Percentiles rank a stretch among this genome's conserved stretches.
Evolutionary conservation across 2,888 invertebrate species (phyloP).

Genomic region (Lamellibrachia columna): DNA sequence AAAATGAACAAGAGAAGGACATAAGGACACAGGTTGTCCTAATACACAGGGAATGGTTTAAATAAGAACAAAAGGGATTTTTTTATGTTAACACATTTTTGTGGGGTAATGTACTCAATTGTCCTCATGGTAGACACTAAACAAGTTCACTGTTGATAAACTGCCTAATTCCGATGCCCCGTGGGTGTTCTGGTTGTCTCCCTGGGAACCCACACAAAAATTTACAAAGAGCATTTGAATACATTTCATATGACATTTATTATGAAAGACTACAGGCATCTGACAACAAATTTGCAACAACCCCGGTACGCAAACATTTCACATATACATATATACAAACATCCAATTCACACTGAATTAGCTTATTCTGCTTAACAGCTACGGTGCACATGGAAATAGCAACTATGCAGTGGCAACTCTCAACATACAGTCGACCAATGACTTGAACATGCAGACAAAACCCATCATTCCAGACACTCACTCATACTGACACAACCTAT

Average conservation of each 20-base stretch:
- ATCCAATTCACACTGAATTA: neutral
- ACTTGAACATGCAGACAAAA: neutral
- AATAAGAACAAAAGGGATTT: no score
- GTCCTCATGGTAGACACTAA: no score
- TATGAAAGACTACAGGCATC: constrained; percentile 16
- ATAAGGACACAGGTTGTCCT: no score
- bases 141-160: no score
- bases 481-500: neutral
- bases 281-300: constrained; percentile 16
- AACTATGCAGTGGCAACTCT: neutral
- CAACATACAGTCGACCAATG: neutral
- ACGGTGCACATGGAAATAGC: constrained; percentile 8
- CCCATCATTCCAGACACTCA: neutral
- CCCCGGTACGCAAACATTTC: constrained; percentile 10
- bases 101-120: no score
- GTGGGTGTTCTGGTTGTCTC: neutral
- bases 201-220: neutral
- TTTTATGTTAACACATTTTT: no score
- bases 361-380: neutral
- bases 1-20: no score
- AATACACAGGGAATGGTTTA: no score
- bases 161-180: no score
- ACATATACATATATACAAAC: constrained; percentile 16
- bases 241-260: constrained; percentile 10
- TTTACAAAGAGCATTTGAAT: neutral